Evolutionary conservation across 2,888 invertebrate genomes (phyloP), one percentile per base, ranked within the genome.

Genomic region (Zaprionus lineosus): DNA sequence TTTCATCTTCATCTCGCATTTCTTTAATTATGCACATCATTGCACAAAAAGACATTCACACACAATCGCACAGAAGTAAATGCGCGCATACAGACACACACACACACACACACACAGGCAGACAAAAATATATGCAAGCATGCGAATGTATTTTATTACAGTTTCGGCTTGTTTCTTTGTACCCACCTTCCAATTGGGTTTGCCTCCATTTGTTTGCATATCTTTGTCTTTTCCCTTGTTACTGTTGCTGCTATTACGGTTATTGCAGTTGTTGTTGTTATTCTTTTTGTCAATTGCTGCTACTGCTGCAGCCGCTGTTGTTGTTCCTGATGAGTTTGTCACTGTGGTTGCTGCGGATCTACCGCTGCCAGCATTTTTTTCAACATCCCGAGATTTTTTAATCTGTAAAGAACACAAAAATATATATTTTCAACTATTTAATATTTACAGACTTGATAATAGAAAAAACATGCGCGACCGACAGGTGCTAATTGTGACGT

Each of bases 181-280:
- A 71, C 70, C 87, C 73, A 87, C 84, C 84, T 89, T 89, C 88
- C 89, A 89, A 83, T 89, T 89, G 59, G 85, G 67, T 79, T 89
- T 89, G 64, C 88, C 72, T 14, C 72, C 87, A 71, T 88, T 87
- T 53, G 85, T 56, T 56, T 71, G 79, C 74, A 76, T 89, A 73
- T 77, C 87, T 86, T 83, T 76, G 56, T 81, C 86, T 69, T 88
- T 88, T 67, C 86, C 88, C 63, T 86, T 79, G 61, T 61, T 85
- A 53, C 75, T 82, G 63, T 72, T 70, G 46, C 73, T 68, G 47
- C 87, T 87, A 53, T 48, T 46, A 40, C 61, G 65, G 28, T 48
- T 75, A 43, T 52, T 70, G 62, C 69, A 71, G 64, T 66, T 73
- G 59, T 76, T 83, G 57, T 78, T 82, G 44, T 71, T 75, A 44